Conservation (phyloP, 2,797 vertebrate genomes). For the Erethizon dorsatum region DNA sequence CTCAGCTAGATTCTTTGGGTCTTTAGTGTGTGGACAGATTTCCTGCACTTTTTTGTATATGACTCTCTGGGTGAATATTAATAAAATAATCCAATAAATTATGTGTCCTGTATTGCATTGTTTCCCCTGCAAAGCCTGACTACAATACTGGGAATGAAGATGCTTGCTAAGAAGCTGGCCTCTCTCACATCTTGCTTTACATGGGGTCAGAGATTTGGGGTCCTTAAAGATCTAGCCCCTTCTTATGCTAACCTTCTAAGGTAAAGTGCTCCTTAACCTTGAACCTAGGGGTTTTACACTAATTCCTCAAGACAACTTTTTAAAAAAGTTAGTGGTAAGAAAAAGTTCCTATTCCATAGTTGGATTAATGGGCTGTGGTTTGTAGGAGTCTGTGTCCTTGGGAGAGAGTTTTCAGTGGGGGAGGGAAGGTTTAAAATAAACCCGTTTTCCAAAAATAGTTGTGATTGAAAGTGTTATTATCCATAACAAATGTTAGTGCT, state of each 20-base stretch:
- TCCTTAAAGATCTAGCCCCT: neutral
- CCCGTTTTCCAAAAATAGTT: slow-evolving; percentile 91
- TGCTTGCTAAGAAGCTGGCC: neutral
- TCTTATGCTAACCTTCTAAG: neutral
- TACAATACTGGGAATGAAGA: too few relatives aligned
- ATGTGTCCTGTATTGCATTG: too few relatives aligned
- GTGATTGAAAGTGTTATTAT: slow-evolving; percentile 92
- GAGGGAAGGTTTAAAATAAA: slow-evolving; percentile 90
- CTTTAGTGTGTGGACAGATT: too few relatives aligned
- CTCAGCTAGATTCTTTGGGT: too few relatives aligned
- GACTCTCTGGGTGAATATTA: too few relatives aligned
- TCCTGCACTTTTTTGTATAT: too few relatives aligned
- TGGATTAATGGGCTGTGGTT: slow-evolving; percentile 88
- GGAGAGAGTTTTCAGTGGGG: slow-evolving; percentile 84
- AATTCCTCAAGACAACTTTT: slow-evolving; percentile 77
- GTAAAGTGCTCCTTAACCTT: slow-evolving; percentile 56
- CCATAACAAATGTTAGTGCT: slow-evolving; percentile 92
- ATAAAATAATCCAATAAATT: too few relatives aligned
- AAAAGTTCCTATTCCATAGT: slow-evolving; percentile 81
- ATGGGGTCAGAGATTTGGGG: neutral
- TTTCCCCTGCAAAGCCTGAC: too few relatives aligned
- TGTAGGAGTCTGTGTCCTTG: slow-evolving; percentile 91
- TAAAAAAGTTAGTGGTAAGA: slow-evolving; percentile 74
- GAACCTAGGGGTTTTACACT: slow-evolving; percentile 42
- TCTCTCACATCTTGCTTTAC: neutral